These are phyloP conservation scores for Myiothlypis chrysogaster DNA, from an alignment of 2,797 vertebrate species.

Conservation along the genomic window DNA sequence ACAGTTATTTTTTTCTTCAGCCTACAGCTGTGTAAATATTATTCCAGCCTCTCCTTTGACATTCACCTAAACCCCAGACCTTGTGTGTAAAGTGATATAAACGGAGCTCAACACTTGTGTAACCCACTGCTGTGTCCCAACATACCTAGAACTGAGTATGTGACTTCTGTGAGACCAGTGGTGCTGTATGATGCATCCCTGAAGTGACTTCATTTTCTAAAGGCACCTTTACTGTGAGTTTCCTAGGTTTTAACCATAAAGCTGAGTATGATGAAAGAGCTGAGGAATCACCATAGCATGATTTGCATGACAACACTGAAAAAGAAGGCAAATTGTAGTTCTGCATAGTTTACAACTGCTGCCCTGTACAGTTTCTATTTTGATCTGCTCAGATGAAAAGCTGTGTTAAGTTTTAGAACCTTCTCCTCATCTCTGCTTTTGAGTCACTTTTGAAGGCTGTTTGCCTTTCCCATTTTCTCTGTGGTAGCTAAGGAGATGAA, in stretches of 20 bases:
- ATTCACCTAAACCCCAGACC: background rate
- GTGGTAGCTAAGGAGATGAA: conserved; percentile 30
- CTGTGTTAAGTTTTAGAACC: conserved; percentile 28
- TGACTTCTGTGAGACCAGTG: background rate
- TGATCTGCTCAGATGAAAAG: background rate
- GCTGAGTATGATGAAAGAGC: background rate
- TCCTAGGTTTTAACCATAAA: background rate
- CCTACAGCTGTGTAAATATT: conserved; percentile 64
- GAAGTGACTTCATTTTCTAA: background rate
- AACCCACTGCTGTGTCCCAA: background rate
- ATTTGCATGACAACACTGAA: background rate
- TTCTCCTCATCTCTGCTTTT: conserved; percentile 13
- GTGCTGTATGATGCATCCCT: background rate
- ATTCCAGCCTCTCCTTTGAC: background rate
- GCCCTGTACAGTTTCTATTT: background rate
- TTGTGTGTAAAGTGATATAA: background rate
- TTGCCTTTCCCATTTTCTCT: conserved; percentile 43
- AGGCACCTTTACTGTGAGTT: background rate
- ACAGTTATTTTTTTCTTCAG: background rate
- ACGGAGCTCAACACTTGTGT: background rate
- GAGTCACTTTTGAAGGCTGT: conserved; percentile 31
- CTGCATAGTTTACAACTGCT: background rate
- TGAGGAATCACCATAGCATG: background rate
- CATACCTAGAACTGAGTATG: background rate
- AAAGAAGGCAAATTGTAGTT: background rate